Conservation (phyloP, 2,797 vertebrate genomes). For the Sebastes flavidus region DNA sequence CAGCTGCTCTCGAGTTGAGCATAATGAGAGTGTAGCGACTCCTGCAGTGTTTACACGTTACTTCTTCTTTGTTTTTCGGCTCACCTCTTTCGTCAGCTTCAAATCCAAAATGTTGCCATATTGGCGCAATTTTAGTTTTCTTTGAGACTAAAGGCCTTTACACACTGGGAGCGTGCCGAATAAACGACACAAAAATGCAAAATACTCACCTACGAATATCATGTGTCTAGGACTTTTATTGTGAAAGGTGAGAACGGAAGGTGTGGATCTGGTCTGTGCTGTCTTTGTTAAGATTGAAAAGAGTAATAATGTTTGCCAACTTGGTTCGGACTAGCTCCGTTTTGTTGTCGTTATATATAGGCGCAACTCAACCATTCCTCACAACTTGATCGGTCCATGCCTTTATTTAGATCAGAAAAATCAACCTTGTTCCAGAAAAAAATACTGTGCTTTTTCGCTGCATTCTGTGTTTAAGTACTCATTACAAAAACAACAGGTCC, state of each 20-base stretch:
- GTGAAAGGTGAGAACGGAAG: neutral
- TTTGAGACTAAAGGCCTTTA: neutral
- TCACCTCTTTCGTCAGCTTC: neutral
- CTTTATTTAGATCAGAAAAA: neutral
- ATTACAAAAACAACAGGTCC: neutral
- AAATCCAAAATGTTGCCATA: neutral
- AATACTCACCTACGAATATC: neutral
- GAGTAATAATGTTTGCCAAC: neutral
- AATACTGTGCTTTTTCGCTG: neutral
- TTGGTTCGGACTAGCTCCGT: too few species aligned
- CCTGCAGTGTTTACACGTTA: neutral
- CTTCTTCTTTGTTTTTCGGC: neutral
- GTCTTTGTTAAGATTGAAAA: neutral
- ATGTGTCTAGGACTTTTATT: too few species aligned
- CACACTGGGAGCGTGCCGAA: neutral
- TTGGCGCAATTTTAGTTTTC: neutral
- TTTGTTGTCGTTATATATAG: too few species aligned
- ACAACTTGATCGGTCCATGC: too few species aligned
- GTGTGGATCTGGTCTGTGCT: neutral
- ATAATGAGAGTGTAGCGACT: neutral
- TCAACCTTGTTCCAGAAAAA: neutral
- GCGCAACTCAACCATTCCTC: too few species aligned
- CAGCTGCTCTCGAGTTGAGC: neutral
- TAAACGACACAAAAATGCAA: neutral
- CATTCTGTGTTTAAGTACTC: accelerated